A percentile compares a stretch with the other conserved stretches of the same genome.
Conservation (phyloP, 2,888 invertebrate species). For the Dasysyrphus albostriatus region DNA sequence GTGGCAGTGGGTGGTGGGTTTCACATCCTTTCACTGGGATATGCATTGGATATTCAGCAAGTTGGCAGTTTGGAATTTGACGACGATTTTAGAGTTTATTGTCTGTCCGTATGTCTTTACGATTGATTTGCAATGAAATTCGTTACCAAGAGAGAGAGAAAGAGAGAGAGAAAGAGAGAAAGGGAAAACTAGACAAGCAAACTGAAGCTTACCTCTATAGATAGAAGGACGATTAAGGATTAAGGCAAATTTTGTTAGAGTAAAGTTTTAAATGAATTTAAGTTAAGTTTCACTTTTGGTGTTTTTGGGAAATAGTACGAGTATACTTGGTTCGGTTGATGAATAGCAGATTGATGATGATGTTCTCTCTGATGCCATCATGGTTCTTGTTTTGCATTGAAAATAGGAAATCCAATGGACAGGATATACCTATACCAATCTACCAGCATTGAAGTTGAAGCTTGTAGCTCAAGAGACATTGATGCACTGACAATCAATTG, state of each 20-base stretch:
- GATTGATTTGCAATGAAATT: conserved; percentile 55
- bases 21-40: background rate
- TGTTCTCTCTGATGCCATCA: background rate
- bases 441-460: no score
- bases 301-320: background rate
- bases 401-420: background rate
- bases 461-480: background rate
- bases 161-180: background rate
- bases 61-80: conserved; percentile 46
- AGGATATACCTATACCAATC: no score
- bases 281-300: conserved; percentile 54
- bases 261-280: conserved; percentile 70
- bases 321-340: conserved; percentile 26
- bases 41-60: background rate
- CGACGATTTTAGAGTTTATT: conserved; percentile 42
- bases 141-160: background rate
- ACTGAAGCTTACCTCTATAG: background rate
- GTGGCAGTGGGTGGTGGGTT: background rate
- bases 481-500: conserved; percentile 56
- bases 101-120: conserved; percentile 27
- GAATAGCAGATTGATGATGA: conserved; percentile 65
- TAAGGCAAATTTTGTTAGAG: conserved; percentile 57
- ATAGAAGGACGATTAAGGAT: conserved; percentile 58
- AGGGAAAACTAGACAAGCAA: background rate
- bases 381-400: conserved; percentile 10